Percentiles rank a stretch among this genome's conserved stretches.
Conservation (phyloP, 2,888 invertebrate genomes). For the Luperina testacea region DNA sequence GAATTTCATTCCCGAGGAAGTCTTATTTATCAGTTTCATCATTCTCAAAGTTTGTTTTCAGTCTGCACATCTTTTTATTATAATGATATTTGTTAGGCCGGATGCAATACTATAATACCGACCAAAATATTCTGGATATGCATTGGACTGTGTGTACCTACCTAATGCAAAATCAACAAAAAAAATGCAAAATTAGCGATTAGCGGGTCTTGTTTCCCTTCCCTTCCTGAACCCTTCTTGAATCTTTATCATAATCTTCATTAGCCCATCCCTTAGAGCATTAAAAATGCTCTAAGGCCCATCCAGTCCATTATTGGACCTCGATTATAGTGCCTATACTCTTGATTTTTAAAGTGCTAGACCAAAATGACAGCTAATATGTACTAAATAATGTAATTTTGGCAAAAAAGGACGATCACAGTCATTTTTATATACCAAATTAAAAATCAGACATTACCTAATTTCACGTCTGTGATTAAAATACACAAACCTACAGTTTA, state of each 20-base stretch:
- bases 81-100: not conserved
- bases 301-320: not conserved
- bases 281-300: no score
- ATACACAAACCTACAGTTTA: not conserved
- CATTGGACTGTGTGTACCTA: not conserved
- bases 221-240: not conserved
- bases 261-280: not conserved
- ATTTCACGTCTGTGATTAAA: not conserved
- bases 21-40: not conserved
- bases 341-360: no score
- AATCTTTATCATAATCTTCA: not conserved
- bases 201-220: not conserved
- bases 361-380: no score
- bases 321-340: not conserved
- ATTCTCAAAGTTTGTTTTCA: not conserved
- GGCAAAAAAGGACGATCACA: no score
- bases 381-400: no score
- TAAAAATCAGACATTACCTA: not conserved
- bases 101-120: not conserved
- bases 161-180: not conserved
- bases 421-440: no score
- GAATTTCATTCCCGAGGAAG: not conserved
- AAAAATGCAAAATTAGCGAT: not conserved
- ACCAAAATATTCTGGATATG: not conserved
- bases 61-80: not conserved